Base-by-base conservation (phyloP, 2,888 invertebrate species). In the Metacarcinus magister region DNA sequence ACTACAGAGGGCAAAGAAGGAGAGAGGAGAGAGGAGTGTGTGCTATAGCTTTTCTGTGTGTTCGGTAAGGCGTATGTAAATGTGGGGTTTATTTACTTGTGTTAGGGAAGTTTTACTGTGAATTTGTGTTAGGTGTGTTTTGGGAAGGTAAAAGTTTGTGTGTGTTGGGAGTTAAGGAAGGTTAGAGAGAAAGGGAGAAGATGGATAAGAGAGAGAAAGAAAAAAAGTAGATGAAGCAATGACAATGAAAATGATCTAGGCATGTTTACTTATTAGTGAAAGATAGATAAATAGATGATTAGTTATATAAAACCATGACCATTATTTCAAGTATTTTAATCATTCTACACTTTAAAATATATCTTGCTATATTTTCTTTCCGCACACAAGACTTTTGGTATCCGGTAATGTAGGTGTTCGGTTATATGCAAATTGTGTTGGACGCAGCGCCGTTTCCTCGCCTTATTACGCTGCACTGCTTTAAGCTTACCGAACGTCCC, bases 401-500 rank as follows among this genome's bases (percentile, higher is more conserved):
- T n/a, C 23, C 67, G n/a, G 67, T 67, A 67, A 67, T 67, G 7
- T 23, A 8, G n/a, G 67, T 7, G 67, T 67, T 67, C 23, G n/a
- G 7, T n/a, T 67, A 67, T 5, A 67, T 67, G 67, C 67, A 67
- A 67, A 67, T 67, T 4, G n/a, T 0, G n/a, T 67, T n/a, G n/a
- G n/a, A 67, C 67, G 67, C 23, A 7, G 67, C 67, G 23, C 23
- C 67, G n/a, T 67, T 67, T 67, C 0, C n/a, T n/a, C 67, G 4
- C 67, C 67, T 7, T 19, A 67, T 7, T 19, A 67, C 67, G 67
- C 67, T 67, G 67, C 67, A n/a, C 67, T n/a, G 54, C 67, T 67
- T 67, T 67, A 67, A 67, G 67, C n/a, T 67, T 67, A 23, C 67
- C 67, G n/a, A 67, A 67, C 67, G n/a, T 67, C 67, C n/a, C n/a